These are phyloP conservation scores for Pediacus dermestoides DNA, from an alignment of 2,888 invertebrate genomes.

Conservation along the genomic window DNA sequence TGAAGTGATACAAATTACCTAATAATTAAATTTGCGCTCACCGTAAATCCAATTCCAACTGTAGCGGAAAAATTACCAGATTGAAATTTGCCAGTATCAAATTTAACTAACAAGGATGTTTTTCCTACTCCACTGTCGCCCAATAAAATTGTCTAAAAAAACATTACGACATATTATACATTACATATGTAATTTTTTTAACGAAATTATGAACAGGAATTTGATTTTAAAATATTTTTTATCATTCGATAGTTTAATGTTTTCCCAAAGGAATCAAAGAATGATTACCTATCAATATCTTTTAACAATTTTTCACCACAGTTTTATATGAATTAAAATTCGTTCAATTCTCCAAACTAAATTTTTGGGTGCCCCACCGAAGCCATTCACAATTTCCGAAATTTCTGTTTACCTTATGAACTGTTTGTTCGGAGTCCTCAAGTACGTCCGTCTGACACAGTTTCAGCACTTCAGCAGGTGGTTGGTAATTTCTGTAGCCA, in stretches of 20 bases:
- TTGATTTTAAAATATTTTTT: too few species aligned
- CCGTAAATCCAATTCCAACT: conserved; percentile 92
- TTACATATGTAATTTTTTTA: too few species aligned
- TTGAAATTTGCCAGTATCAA: conserved; percentile 89
- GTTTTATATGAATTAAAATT: too few species aligned
- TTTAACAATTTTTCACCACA: too few species aligned
- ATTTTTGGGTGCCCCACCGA: too few species aligned
- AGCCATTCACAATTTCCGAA: background rate
- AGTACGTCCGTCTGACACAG: conserved; percentile 50
- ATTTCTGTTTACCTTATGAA: conserved; percentile 60
- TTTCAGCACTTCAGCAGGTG: conserved; percentile 65
- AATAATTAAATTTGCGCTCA: conserved; percentile 61
- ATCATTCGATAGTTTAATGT: too few species aligned
- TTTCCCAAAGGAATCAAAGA: too few species aligned
- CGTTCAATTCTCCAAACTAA: too few species aligned
- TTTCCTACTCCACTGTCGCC: conserved; percentile 94
- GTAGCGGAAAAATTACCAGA: conserved; percentile 90
- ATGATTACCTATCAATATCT: too few species aligned
- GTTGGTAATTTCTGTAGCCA: conserved; percentile 76
- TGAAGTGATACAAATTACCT: too few species aligned
- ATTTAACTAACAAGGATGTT: conserved; percentile 87
- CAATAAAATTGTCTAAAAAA: conserved; percentile 81
- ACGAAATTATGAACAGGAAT: too few species aligned
- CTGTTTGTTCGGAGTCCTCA: conserved; percentile 57
- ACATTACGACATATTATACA: too few species aligned